Percentiles rank a stretch among this genome's conserved stretches.
phyloP scores from a whole-genome alignment of 2,888 invertebrate species.

The Agriopis marginaria region DNA sequence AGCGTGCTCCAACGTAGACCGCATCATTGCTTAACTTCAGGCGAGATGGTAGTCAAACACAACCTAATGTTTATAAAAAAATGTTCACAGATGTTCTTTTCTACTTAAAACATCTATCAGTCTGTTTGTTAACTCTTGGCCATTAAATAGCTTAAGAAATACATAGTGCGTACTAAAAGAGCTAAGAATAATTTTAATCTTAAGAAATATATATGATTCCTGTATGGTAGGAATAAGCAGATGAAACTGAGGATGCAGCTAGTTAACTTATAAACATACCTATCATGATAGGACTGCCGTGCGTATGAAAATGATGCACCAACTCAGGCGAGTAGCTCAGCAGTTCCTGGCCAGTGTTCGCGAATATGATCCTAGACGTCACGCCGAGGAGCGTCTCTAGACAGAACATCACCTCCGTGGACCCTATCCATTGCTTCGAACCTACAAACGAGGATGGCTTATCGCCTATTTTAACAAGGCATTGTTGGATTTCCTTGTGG shows the following conservation, averaged over 20 bases:
- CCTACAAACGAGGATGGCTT: constrained; percentile 95
- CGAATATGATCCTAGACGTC: constrained; percentile 93
- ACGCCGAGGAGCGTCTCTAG: constrained; percentile 93
- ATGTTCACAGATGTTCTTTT: no score
- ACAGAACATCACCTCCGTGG: constrained; percentile 97
- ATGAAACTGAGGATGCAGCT: background rate
- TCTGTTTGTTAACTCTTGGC: no score
- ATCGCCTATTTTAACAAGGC: constrained; percentile 97
- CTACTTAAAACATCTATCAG: no score
- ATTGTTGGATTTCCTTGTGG: constrained; percentile 96
- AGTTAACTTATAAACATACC: constrained; percentile 85
- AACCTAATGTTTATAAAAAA: no score
- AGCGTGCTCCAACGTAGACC: no score
- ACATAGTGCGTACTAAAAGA: no score
- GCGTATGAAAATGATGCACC: constrained; percentile 95
- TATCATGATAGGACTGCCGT: constrained; percentile 99
- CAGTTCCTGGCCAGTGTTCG: constrained; percentile 94
- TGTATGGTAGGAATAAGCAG: background rate
- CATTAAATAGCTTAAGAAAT: no score
- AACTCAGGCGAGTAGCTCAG: constrained; percentile 92
- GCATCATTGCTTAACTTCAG: no score
- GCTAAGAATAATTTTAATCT: no score
- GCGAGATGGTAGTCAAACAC: no score
- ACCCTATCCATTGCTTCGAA: constrained; percentile 98
- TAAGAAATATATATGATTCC: no score